phyloP scores from a whole-genome alignment of 2,797 vertebrate genomes.

The Melanotaenia nigrans region DNA sequence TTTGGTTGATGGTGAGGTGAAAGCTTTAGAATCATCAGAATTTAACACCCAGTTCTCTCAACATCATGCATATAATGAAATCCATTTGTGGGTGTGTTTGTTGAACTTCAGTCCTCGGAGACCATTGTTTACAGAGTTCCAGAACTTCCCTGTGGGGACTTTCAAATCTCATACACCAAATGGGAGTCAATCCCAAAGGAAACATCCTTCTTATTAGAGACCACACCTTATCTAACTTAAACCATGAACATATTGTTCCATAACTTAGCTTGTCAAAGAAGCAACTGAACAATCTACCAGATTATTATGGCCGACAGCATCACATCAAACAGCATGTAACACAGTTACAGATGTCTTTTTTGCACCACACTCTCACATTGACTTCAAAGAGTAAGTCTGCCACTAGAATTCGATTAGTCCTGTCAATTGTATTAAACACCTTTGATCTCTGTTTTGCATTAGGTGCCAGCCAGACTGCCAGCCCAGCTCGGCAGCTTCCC shows the following conservation, averaged over 20 bases:
- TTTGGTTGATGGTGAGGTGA: neutral
- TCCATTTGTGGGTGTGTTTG: neutral
- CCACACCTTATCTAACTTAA: no score
- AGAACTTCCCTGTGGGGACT: neutral
- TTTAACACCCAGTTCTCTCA: neutral
- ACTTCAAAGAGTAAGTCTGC: neutral
- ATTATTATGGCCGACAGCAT: no score
- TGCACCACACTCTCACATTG: neutral
- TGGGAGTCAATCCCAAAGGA: no score
- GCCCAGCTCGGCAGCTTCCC: conserved; percentile 73
- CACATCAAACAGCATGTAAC: no score
- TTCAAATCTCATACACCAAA: no score
- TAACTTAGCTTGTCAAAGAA: no score
- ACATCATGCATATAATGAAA: neutral
- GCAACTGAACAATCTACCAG: no score
- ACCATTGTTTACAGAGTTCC: neutral
- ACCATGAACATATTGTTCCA: no score
- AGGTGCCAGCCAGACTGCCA: conserved; percentile 65
- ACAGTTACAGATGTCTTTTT: no score
- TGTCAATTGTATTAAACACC: neutral
- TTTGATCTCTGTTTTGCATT: neutral
- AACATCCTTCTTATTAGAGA: no score
- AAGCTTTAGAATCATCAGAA: neutral
- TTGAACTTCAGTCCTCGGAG: neutral
- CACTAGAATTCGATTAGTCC: neutral